Percentiles rank a stretch among this genome's conserved stretches.
Conservation (phyloP, 2,888 invertebrate genomes). For the Acutogordius australiensis region DNA sequence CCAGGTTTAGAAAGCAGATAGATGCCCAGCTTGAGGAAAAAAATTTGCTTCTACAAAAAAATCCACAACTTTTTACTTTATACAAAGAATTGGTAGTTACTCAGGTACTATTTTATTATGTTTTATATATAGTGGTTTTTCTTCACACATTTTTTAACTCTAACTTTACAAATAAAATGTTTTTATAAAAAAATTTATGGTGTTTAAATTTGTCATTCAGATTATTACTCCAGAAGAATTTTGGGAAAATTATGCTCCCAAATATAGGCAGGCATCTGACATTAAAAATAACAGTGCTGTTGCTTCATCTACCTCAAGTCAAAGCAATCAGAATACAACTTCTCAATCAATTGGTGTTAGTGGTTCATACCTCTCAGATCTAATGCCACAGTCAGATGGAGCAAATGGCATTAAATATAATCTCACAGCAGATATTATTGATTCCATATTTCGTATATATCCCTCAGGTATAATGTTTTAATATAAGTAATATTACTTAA, state of each 20-base stretch:
- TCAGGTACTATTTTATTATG: too few relatives aligned
- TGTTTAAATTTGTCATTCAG: slow-evolving; percentile 70
- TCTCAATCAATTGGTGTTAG: slow-evolving; percentile 48
- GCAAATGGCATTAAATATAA: slow-evolving; percentile 68
- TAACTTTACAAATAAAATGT: too few relatives aligned
- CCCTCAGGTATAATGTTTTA: slow-evolving; percentile 36
- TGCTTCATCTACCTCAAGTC: not conserved
- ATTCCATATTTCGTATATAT: slow-evolving; percentile 93
- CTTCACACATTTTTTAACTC: too few relatives aligned
- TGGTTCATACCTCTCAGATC: slow-evolving; percentile 44
- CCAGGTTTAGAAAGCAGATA: slow-evolving; percentile 68
- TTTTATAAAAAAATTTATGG: slow-evolving; percentile 59
- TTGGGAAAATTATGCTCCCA: slow-evolving; percentile 36
- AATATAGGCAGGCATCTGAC: slow-evolving; percentile 15
- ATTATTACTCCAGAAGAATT: slow-evolving; percentile 87
- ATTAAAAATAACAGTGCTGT: not conserved
- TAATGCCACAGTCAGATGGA: slow-evolving; percentile 81
- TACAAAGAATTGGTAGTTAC: slow-evolving; percentile 89
- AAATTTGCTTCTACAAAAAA: slow-evolving; percentile 54
- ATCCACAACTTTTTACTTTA: slow-evolving; percentile 61
- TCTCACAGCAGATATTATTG: slow-evolving; percentile 75
- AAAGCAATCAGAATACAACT: not conserved
- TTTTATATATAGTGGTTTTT: too few relatives aligned
- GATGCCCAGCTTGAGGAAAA: slow-evolving; percentile 63
- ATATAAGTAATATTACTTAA: too few relatives aligned